phyloP scores from a whole-genome alignment of 2,797 vertebrate genomes.

The Hydrocynus forskahlii region DNA sequence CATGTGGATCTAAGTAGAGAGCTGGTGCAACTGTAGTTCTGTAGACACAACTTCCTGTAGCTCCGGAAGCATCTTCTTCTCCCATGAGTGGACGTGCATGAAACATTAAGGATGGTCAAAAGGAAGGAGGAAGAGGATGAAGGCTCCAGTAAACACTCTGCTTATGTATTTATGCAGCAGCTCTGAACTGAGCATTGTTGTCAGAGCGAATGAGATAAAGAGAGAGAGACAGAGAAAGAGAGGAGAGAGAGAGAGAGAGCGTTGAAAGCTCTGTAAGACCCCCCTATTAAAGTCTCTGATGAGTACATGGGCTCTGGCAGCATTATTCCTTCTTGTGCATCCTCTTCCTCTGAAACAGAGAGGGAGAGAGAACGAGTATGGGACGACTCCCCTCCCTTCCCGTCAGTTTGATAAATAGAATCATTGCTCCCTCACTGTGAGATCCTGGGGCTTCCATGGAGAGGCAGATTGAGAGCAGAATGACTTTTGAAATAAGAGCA shows the following conservation, averaged over 20 bases:
- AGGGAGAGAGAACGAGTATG: constrained; percentile 16
- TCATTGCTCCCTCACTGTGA: constrained; percentile 30
- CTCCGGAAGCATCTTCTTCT: background rate
- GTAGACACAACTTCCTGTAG: background rate
- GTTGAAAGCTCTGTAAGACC: background rate
- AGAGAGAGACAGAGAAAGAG: constrained; percentile 10
- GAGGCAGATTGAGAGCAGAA: constrained; percentile 42
- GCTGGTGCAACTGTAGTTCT: background rate
- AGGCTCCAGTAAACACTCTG: background rate
- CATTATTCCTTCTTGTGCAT: background rate
- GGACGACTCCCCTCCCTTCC: constrained; percentile 23
- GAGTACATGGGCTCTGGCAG: constrained; percentile 1
- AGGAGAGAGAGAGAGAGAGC: background rate
- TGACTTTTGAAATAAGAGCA: constrained; percentile 26
- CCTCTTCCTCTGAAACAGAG: constrained; percentile 5
- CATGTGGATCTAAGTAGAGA: too few species aligned
- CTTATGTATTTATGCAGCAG: background rate
- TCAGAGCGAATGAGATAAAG: background rate
- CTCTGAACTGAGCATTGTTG: background rate
- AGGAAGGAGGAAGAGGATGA: background rate
- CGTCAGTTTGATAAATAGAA: constrained; percentile 58
- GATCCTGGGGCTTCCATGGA: constrained; percentile 33
- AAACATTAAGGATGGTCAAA: constrained; percentile 5
- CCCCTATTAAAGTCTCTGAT: background rate
- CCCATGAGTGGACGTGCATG: background rate